A percentile compares a stretch with the other conserved stretches of the same genome.
Evolutionary conservation across 2,797 vertebrate genomes (phyloP).

Genomic region (Aeoliscus strigatus): DNA sequence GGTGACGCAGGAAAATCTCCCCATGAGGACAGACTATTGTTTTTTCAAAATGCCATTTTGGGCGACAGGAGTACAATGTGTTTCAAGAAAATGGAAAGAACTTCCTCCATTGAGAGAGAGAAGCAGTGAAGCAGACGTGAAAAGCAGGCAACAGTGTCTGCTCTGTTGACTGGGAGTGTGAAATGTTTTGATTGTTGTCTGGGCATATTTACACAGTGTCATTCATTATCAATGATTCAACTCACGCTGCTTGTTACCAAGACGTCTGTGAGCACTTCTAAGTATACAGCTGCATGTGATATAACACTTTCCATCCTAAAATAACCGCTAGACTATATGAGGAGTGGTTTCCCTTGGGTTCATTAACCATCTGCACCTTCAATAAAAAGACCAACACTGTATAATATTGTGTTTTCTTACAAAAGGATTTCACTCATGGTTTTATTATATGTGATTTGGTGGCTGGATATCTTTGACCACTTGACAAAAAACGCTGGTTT

Average conservation of each 20-base stretch:
- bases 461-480: too few species aligned
- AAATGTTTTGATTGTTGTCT: constrained; percentile 2
- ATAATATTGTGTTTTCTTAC: too few species aligned
- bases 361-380: too few species aligned
- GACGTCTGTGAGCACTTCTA: neutral
- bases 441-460: too few species aligned
- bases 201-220: neutral
- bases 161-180: too few species aligned
- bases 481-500: too few species aligned
- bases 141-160: constrained; percentile 21
- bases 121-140: constrained; percentile 45
- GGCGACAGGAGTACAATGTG: constrained; percentile 50
- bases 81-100: constrained; percentile 49
- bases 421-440: too few species aligned
- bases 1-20: constrained; percentile 50
- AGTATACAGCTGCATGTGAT: constrained; percentile 1
- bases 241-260: neutral
- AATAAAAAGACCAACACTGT: too few species aligned
- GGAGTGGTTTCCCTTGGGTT: too few species aligned
- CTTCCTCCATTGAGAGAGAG: constrained; percentile 50
- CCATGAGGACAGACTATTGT: constrained; percentile 62
- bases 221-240: neutral
- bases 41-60: constrained; percentile 53
- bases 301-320: too few species aligned
- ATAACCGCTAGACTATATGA: too few species aligned